Conservation (phyloP, 2,113 vertebrate genomes). For the Rhodinocichla rosea region DNA sequence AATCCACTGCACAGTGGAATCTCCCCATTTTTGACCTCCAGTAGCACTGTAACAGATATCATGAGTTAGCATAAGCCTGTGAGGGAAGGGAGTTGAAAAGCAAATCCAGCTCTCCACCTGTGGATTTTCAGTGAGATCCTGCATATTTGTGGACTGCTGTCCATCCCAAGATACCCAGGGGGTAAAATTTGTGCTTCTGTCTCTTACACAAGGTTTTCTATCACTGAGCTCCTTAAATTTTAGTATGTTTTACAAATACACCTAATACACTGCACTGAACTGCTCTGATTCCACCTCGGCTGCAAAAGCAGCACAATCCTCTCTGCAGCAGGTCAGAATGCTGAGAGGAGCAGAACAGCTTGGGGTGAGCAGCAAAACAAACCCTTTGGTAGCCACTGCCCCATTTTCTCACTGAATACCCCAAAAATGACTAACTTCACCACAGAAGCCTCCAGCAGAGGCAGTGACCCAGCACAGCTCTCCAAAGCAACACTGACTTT, state of each 20-base stretch:
- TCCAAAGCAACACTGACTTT: neutral
- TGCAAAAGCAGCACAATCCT: neutral
- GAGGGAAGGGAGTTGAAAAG: neutral
- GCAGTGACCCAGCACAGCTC: neutral
- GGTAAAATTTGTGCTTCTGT: neutral
- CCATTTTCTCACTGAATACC: neutral
- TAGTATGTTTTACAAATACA: neutral
- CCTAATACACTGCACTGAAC: neutral
- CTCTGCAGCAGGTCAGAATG: neutral
- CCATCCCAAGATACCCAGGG: neutral
- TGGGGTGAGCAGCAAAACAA: neutral
- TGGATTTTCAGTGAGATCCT: neutral
- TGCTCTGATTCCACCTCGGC: neutral
- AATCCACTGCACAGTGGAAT: neutral
- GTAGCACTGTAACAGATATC: neutral
- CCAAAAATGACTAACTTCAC: neutral
- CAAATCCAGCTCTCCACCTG: neutral
- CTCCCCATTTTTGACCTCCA: neutral
- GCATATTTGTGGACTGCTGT: neutral
- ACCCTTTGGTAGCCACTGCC: neutral
- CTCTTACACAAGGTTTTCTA: neutral
- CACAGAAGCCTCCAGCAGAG: neutral
- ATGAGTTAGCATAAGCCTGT: neutral
- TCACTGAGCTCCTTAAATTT: neutral
- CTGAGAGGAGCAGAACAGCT: neutral